These are phyloP conservation scores for Apis dorsata DNA, from an alignment of 1,140 invertebrate species.

Conservation along the genomic window DNA sequence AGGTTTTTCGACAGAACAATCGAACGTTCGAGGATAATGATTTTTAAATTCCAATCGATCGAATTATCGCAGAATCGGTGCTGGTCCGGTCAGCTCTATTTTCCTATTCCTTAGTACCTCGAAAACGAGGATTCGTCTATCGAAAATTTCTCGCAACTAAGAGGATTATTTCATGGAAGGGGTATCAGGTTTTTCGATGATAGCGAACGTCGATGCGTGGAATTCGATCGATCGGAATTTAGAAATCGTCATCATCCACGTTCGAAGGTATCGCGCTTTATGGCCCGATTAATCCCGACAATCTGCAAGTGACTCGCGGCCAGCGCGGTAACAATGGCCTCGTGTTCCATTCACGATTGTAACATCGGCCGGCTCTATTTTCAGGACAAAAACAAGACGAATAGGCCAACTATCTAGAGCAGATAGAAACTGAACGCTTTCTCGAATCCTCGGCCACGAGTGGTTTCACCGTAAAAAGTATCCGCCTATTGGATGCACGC, in stretches of 20 bases:
- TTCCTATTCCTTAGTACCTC: neutral
- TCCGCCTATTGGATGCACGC: slow-evolving; percentile 46
- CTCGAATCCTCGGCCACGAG: slow-evolving; percentile 51
- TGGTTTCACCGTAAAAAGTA: slow-evolving; percentile 53
- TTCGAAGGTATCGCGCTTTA: slow-evolving; percentile 35
- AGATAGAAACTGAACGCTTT: slow-evolving; percentile 70
- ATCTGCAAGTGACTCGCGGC: slow-evolving; percentile 65
- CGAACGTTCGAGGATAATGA: no score
- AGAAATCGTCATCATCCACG: slow-evolving; percentile 30
- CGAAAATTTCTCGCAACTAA: no score
- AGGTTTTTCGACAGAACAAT: no score
- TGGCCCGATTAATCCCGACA: slow-evolving; percentile 65
- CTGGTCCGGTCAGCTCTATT: no score
- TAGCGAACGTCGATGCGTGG: no score
- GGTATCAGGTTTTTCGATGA: neutral
- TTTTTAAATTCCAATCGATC: no score
- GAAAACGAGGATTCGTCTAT: neutral
- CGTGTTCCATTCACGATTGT: slow-evolving; percentile 59
- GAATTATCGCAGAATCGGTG: no score
- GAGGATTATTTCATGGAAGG: no score
- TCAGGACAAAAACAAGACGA: slow-evolving; percentile 71
- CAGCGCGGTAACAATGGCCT: slow-evolving; percentile 65
- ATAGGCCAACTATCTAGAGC: slow-evolving; percentile 71
- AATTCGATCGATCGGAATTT: neutral
- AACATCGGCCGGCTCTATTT: slow-evolving; percentile 53